Conservation (phyloP, 2,797 vertebrate species). For the Alectoris magna region DNA sequence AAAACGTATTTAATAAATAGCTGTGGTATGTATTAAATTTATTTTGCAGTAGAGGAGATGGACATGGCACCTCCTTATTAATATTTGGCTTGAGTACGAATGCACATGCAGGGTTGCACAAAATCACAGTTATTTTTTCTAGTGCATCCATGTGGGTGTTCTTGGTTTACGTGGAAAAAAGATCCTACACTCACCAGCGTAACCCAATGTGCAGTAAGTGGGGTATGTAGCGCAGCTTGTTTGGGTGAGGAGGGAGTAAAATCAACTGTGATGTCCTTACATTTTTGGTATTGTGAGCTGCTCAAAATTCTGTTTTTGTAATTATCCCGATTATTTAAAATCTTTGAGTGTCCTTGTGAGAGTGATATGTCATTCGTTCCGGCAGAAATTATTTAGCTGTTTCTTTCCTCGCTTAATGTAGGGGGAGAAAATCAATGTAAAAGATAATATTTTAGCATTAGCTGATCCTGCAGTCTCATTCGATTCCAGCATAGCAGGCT, state of each 20-base stretch:
- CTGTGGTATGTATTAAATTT: background rate
- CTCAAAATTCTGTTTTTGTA: background rate
- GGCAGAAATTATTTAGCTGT: slow-evolving; percentile 41
- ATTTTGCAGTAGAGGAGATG: background rate
- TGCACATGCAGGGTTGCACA: background rate
- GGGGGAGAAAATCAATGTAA: slow-evolving; percentile 42
- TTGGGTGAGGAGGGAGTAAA: background rate
- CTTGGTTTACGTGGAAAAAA: background rate
- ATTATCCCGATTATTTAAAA: slow-evolving; percentile 45
- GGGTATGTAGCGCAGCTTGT: background rate
- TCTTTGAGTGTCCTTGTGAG: slow-evolving; percentile 24
- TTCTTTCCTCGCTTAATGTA: slow-evolving; percentile 44
- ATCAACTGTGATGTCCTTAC: background rate
- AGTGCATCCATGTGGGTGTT: background rate
- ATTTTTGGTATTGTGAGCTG: background rate
- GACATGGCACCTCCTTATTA: background rate
- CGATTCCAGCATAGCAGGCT: slow-evolving; percentile 50
- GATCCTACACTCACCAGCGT: background rate
- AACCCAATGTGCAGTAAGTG: background rate
- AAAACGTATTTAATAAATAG: background rate
- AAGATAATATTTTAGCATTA: slow-evolving; percentile 69
- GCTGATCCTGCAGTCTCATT: slow-evolving; percentile 60
- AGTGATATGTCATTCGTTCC: background rate
- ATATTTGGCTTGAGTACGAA: background rate
- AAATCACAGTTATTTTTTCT: slow-evolving; percentile 22